Evolutionary conservation across 2,888 invertebrate species (phyloP).

Genomic region (Meghimatium bilineatum): DNA sequence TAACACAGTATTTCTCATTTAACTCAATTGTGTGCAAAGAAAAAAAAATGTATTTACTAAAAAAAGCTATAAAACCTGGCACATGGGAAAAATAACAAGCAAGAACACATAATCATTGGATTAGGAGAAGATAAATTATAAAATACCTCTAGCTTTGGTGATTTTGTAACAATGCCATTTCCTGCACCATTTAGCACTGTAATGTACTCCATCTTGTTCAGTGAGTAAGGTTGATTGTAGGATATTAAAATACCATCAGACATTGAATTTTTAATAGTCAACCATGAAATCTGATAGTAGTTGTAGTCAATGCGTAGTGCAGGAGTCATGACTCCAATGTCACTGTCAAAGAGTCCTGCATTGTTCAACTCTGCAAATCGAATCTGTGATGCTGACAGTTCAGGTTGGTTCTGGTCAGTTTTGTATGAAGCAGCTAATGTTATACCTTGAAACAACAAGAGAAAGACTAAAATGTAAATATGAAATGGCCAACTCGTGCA

Average conservation of each 20-base stretch:
- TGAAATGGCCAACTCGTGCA: too few relatives aligned
- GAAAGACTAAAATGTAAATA: too few relatives aligned
- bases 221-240: constrained; percentile 92
- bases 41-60: too few relatives aligned
- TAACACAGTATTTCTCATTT: too few relatives aligned
- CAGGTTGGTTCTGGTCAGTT: constrained; percentile 49
- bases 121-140: too few relatives aligned
- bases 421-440: constrained; percentile 66
- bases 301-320: constrained; percentile 81
- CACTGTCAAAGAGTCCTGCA: constrained; percentile 94
- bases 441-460: constrained; percentile 58
- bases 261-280: constrained; percentile 88
- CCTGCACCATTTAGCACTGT: constrained; percentile 70
- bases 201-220: constrained; percentile 84
- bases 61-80: too few relatives aligned
- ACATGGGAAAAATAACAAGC: too few relatives aligned
- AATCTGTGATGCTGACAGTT: constrained; percentile 58
- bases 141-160: constrained; percentile 80
- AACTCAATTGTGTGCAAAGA: too few relatives aligned
- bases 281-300: constrained; percentile 77
- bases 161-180: constrained; percentile 92
- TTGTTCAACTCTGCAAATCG: constrained; percentile 65
- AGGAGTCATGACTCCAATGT: constrained; percentile 82
- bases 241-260: constrained; percentile 95
- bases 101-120: too few relatives aligned